Base-by-base conservation (phyloP, 2,888 invertebrate genomes). In the Punctoribates punctum region DNA sequence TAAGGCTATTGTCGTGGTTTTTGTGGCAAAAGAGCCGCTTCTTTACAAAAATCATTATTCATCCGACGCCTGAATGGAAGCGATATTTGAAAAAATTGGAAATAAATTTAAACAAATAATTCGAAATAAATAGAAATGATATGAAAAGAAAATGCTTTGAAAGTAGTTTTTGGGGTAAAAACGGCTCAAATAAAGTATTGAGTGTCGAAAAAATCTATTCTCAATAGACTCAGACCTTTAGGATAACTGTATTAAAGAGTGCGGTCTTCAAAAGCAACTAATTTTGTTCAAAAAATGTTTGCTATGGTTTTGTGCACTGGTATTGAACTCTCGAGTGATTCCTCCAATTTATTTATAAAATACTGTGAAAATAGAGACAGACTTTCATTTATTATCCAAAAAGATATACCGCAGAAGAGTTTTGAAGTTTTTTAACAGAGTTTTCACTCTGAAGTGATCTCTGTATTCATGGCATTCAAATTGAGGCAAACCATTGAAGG, bases 331-430 rank as follows among this genome's bases (percentile, higher is more conserved):
- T 67, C 67, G 29, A 67, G 67, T 17, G 67, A 67, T 42, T 67
- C 17, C 6, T 67, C 20, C 67, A 67, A 67, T 67, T 67, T 67
- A 67, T 67, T 42, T 67, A 38, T 20, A 67, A 67, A 38, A 67
- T 67, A 67, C 38, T 67, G 67, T 67, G 42, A 67, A 67, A 29
- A 65, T 17, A 57, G 3, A 57, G 2, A 27, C 38, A 67, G 38
- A 67, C 67, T 67, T 67, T 67, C 67, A 67, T 67, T 67, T 67
- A 67, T 67, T 67, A 67, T 67, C 15, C 11, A 20, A 67, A 5
- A 60, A 67, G n/a, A n/a, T n/a, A 67, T 27, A 62, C 62, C 62
- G 29, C 27, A 62, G 62, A 62, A 29, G 29, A 29, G 54, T 46
- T 46, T 8, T 8, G 15, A 15, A n/a, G 23, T 2, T 23, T n/a